Evolutionary conservation across 2,113 vertebrate genomes (phyloP), one percentile per base, ranked within the genome.

Genomic region (Poicephalus gulielmi): DNA sequence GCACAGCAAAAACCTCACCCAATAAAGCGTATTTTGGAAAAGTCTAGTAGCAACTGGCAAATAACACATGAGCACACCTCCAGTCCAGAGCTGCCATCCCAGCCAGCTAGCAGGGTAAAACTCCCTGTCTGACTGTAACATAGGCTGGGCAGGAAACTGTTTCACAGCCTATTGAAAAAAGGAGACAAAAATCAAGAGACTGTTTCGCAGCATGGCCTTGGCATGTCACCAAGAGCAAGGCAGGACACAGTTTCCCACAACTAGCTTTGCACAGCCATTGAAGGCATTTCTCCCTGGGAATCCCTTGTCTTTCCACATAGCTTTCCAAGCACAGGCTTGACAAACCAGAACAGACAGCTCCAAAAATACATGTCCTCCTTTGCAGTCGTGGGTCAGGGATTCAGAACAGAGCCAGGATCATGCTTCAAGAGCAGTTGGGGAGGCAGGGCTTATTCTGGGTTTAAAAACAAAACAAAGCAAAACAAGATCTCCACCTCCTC

Each of bases 301-400:
- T 88, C 70, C 31, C 78, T 93, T 80, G 83, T 25, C 31, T 81
- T 93, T 94, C 46, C 86, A 83, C 64, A 69, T 8, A 64, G 75
- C 25, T 93, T 76, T 94, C 78, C 90, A 93, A 52, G 11, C 69
- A 30, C 10, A 59, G 43, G 64, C 47, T 71, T 94, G 90, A 95
- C 78, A 92, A 96, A 95, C 41, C 77, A 79, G 89, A 97, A 92
- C 41, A 88, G 91, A 85, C 90, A 91, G 81, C 50, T 95, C 87
- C 11, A 8, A 96, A 97, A 96, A 96, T 89, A 85, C 47, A 46
- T 20, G 37, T 67, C 57, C 80, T 95, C 44, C 80, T 90, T 77
- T 76, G 60, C n/a, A 84, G 46, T 49, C 18, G 5, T 66, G 60
- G 86, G 80, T 81, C 87, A 90, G 79, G 73, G 69, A 86, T 69